Percentiles rank a stretch among this genome's conserved stretches.
Conservation (phyloP, 2,797 vertebrate species). For the Sebastes miniatus region DNA sequence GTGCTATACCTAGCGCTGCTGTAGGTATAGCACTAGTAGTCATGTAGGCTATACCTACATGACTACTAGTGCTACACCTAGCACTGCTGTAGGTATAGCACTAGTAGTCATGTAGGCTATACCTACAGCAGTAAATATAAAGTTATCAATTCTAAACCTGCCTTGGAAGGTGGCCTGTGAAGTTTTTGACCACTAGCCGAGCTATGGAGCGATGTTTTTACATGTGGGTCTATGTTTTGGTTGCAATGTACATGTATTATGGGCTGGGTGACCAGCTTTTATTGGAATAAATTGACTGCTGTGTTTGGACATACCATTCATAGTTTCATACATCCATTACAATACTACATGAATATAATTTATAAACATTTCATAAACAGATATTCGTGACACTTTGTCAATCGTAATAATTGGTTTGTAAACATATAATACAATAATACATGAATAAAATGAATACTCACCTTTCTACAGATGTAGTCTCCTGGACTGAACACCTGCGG, state of each 20-base stretch:
- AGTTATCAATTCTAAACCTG: background rate
- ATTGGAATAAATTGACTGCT: background rate
- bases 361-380: no score
- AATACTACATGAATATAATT: background rate
- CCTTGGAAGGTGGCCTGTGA: background rate
- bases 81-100: no score
- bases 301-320: background rate
- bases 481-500: conserved; percentile 97
- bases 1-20: no score
- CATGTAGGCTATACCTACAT: no score
- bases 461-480: conserved; percentile 94
- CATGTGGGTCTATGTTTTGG: background rate
- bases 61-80: no score
- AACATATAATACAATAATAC: no score
- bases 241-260: background rate
- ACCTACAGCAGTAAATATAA: background rate
- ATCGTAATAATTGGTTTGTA: no score
- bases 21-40: no score
- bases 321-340: background rate
- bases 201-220: background rate
- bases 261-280: background rate
- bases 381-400: no score
- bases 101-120: background rate
- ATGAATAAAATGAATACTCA: conserved; percentile 10
- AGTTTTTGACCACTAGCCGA: background rate